A percentile compares a stretch with the other conserved stretches of the same genome.
Conservation (phyloP, 2,113 vertebrate species). For the Larimichthys crocea region DNA sequence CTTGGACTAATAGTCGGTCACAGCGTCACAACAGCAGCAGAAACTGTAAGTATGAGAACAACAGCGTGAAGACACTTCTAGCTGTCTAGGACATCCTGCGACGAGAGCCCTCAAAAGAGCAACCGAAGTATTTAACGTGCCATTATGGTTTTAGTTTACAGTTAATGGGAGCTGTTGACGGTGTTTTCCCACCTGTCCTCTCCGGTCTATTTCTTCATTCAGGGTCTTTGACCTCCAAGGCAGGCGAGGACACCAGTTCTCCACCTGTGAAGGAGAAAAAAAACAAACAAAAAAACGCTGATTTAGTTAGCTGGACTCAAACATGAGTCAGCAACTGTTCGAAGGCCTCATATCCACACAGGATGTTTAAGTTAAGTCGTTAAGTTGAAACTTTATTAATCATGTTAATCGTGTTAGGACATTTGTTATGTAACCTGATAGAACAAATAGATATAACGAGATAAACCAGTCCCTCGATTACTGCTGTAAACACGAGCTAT, state of each 20-base stretch:
- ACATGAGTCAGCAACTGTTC: background rate
- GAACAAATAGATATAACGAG: background rate
- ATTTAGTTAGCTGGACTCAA: background rate
- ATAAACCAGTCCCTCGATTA: background rate
- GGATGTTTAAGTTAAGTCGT: no score
- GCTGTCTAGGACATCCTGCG: background rate
- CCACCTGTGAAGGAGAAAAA: constrained; percentile 85
- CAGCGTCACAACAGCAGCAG: background rate
- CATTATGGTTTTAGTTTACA: constrained; percentile 4
- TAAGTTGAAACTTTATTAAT: no score
- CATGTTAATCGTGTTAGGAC: background rate
- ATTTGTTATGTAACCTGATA: background rate
- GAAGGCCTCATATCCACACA: background rate
- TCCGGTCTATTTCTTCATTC: constrained; percentile 90
- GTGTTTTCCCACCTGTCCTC: constrained; percentile 85
- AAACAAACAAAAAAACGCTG: background rate
- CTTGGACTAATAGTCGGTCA: background rate
- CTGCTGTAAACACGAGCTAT: background rate
- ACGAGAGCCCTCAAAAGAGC: background rate
- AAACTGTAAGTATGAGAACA: no score
- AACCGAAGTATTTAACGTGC: background rate
- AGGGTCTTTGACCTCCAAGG: constrained; percentile 93
- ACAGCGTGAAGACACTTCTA: background rate
- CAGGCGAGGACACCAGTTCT: constrained; percentile 99
- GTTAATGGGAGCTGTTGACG: background rate